Conservation (phyloP, 2,797 vertebrate genomes). For the Pseudocheirus occidentalis region DNA sequence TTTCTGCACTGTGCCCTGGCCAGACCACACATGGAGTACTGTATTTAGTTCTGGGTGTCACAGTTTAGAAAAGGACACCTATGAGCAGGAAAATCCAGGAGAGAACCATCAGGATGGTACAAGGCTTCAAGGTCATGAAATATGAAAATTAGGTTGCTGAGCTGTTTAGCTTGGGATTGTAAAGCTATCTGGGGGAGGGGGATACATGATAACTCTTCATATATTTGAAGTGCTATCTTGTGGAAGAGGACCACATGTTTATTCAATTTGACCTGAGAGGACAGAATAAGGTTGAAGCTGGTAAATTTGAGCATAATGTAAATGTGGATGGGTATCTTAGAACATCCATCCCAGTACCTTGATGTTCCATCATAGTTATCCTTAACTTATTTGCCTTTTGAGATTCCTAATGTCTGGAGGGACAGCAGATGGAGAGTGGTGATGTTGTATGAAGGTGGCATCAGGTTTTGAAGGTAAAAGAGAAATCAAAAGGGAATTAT, state of each 20-base stretch:
- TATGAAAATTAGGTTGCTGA: background rate
- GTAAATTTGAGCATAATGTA: background rate
- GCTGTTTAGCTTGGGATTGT: background rate
- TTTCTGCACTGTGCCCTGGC: background rate
- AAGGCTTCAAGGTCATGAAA: background rate
- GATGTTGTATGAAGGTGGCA: background rate
- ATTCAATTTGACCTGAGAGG: background rate
- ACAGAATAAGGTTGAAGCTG: background rate
- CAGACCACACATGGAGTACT: background rate
- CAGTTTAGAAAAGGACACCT: background rate
- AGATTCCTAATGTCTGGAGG: background rate
- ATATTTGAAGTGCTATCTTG: background rate
- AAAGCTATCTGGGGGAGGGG: background rate
- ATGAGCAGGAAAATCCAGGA: background rate
- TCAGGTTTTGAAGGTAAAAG: background rate
- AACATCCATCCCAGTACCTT: background rate
- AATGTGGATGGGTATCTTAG: background rate
- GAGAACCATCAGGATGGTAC: background rate
- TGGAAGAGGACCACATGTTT: background rate
- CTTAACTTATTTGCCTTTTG: background rate
- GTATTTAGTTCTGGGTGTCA: background rate
- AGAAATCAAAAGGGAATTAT: background rate
- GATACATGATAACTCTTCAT: background rate
- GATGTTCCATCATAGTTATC: background rate
- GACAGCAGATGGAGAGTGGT: background rate